phyloP scores from a whole-genome alignment of 2,888 invertebrate genomes.

The Sarcophaga subvicina region DNA sequence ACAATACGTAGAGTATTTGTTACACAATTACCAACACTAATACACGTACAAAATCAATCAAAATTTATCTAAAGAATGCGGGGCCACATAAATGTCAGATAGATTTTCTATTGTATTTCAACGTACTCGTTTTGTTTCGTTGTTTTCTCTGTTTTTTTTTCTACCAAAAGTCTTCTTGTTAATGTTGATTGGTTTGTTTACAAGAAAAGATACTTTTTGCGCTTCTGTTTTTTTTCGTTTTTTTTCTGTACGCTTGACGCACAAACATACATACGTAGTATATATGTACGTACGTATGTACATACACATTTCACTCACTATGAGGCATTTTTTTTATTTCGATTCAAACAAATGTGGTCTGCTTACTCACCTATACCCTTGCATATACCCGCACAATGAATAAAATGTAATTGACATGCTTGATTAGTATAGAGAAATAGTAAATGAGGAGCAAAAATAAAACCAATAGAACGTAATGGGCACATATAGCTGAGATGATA shows the following conservation, averaged over 20 bases:
- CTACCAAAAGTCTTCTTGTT: slow-evolving; percentile 27
- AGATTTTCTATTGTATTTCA: slow-evolving; percentile 50
- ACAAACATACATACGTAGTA: background rate
- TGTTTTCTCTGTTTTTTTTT: slow-evolving; percentile 35
- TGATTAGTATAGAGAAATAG: slow-evolving; percentile 55
- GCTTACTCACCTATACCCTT: background rate
- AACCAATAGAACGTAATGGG: slow-evolving; percentile 46
- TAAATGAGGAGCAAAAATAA: slow-evolving; percentile 66
- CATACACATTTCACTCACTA: slow-evolving; percentile 55
- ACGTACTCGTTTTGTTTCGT: background rate
- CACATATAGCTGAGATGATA: slow-evolving; percentile 15
- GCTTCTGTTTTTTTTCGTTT: slow-evolving; percentile 64
- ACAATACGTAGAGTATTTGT: slow-evolving; percentile 11
- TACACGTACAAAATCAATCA: slow-evolving; percentile 51
- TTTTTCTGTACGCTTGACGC: background rate
- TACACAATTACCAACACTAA: slow-evolving; percentile 60
- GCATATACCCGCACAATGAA: background rate
- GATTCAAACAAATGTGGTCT: slow-evolving; percentile 25
- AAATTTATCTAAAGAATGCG: slow-evolving; percentile 72
- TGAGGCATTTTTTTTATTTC: slow-evolving; percentile 55
- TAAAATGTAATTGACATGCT: slow-evolving; percentile 69
- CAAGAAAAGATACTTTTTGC: slow-evolving; percentile 67
- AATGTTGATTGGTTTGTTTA: slow-evolving; percentile 72
- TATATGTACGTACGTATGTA: slow-evolving; percentile 4
- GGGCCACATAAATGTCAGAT: slow-evolving; percentile 73